Base-by-base conservation (phyloP, 2,113 vertebrate species). In the Macquaria australasica region DNA sequence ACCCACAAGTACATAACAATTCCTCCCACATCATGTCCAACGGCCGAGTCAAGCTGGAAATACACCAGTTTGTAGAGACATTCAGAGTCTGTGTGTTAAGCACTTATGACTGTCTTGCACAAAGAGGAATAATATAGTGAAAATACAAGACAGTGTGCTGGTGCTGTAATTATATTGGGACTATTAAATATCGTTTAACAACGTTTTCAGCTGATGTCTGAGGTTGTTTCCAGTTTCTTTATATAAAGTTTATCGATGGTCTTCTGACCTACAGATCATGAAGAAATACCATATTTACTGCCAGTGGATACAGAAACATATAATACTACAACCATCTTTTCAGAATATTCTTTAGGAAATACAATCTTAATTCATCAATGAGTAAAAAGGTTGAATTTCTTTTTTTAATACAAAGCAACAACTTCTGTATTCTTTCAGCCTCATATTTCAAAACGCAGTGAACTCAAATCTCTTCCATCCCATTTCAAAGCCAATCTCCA, bases 51-150 rank as follows among this genome's bases (percentile, higher is more conserved):
- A 25, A 58, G 74, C 69, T 64, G 77, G 73, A 82, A 68, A 81
- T 77, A 66, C 63, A 82, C 82, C 58, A 28, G 76, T 88, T 69
- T 82, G 80, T 21, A 34, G n/a, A 39, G 18, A 41, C 84, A 60
- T 91, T 69, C 72, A 59, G 23, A 23, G n/a, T 1, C 12, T 58
- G 39, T 25, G 8, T 59, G 25, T 58, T 16, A 66, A 59, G 2
- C 4, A 39, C 4, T 3, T 21, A 16, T n/a, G 11, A 62, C 8
- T 34, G 43, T 48, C 55, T 72, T 76, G 77, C 73, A 87, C 91
- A 88, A 85, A 86, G 90, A 91, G 85, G 77, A 83, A 66, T 66
- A 84, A 43, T 23, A 67, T 11, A n/a, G 11, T 18, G 21, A n/a
- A 45, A 28, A 55, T 39, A 39, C 31, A 53, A 34, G 8, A 6